Evolutionary conservation across 2,888 invertebrate species (phyloP), one percentile per base, ranked within the genome.

Genomic region (Epinotia bilunana): DNA sequence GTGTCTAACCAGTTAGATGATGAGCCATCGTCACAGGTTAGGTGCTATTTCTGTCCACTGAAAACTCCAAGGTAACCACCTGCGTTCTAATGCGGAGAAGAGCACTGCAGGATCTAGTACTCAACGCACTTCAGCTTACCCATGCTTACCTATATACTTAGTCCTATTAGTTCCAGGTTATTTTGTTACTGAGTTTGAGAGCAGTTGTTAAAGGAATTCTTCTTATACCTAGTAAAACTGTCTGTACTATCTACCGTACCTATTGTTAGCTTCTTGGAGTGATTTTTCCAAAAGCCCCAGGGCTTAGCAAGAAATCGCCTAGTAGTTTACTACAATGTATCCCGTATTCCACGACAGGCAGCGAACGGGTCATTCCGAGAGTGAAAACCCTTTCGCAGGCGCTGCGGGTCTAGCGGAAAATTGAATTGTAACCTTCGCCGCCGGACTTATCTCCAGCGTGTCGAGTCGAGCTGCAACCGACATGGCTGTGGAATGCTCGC

Each of bases 381-480:
- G 76, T 76, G 77, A 79, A 77, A 81, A 79, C 80, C 80, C 79
- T 83, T 83, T 80, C 76, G 77, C 77, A 75, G 77, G 65, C 69
- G 68, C 65, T 73, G 77, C 79, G 79, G 78, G 76, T 81, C 81
- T 81, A 80, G 83, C 85, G 87, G 87, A 86, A 90, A 90, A 90
- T 90, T 90, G 87, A 90, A 90, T 90, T 87, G 89, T 89, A 84
- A 87, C 85, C 86, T 86, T 82, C 80, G 78, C 81, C 79, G 79
- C 80, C 82, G 78, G 82, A 82, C 83, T 84, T 85, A 85, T 87
- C 86, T 83, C 78, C 74, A 79, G 81, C 78, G 81, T 79, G 68
- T 78, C 79, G 80, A 79, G 80, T 78, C 78, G 76, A 79, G 74
- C 74, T 76, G 78, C 77, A 72, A 74, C 78, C 76, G 74, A 72